A percentile compares a stretch with the other conserved stretches of the same genome.
Evolutionary conservation across 1,140 invertebrate species (phyloP).

Genomic region (Archivesica marissinica): DNA sequence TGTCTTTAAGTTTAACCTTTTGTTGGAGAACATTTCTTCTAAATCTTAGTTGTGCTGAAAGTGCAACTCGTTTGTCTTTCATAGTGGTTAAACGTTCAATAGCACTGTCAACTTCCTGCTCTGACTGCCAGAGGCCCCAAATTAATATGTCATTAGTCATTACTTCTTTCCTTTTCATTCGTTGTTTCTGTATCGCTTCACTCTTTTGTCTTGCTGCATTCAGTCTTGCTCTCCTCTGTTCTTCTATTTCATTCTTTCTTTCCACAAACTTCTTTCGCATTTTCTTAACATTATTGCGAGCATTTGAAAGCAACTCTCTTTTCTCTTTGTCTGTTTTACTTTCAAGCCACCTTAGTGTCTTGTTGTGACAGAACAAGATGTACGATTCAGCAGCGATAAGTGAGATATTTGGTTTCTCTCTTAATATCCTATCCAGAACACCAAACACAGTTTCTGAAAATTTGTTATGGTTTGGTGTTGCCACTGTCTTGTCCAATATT

Average conservation of each 20-base stretch:
- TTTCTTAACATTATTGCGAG: slow-evolving; percentile 28
- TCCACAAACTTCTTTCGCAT: neutral
- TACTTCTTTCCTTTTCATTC: slow-evolving; percentile 1
- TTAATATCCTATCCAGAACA: slow-evolving; percentile 18
- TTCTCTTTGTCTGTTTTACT: neutral
- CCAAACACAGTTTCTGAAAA: slow-evolving; percentile 49
- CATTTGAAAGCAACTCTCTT: neutral
- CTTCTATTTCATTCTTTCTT: slow-evolving; percentile 43
- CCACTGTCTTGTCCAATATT: slow-evolving; percentile 1
- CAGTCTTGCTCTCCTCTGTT: neutral
- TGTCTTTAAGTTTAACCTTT: too few relatives aligned
- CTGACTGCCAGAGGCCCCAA: slow-evolving; percentile 48
- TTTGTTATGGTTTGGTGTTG: slow-evolving; percentile 35
- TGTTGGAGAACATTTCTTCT: neutral
- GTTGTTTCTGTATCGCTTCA: slow-evolving; percentile 20
- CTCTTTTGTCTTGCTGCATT: slow-evolving; percentile 36
- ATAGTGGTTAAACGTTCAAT: neutral
- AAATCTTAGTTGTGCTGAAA: slow-evolving; percentile 23
- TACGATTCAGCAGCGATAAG: slow-evolving; percentile 29
- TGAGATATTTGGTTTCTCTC: slow-evolving; percentile 33
- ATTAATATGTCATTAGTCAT: slow-evolving; percentile 24
- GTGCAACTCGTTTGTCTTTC: neutral
- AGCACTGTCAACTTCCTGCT: neutral
- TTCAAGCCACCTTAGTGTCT: slow-evolving; percentile 30
- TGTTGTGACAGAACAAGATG: slow-evolving; percentile 38